phyloP scores from a whole-genome alignment of 2,888 invertebrate species.

The Nipponacmea schrenckii region DNA sequence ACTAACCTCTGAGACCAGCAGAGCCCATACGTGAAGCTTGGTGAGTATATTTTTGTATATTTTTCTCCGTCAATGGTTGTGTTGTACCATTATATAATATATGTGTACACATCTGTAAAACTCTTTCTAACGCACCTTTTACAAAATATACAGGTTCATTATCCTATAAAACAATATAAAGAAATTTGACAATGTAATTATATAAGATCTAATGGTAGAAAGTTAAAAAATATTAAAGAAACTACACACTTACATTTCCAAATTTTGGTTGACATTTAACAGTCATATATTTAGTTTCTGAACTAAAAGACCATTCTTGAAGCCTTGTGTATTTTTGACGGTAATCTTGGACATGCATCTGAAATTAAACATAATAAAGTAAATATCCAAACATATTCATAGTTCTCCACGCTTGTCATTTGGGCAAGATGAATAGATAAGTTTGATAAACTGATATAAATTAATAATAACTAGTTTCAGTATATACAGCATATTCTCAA shows the following conservation, averaged over 20 bases:
- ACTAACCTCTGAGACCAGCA: slow-evolving; percentile 78
- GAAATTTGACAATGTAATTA: too few species aligned
- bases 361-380: slow-evolving; percentile 33
- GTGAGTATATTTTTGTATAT: slow-evolving; percentile 54
- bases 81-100: slow-evolving; percentile 81
- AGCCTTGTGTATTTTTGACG: slow-evolving; percentile 83
- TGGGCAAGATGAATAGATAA: neutral
- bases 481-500: too few species aligned
- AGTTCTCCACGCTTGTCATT: neutral
- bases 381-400: neutral
- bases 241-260: slow-evolving; percentile 47
- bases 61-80: slow-evolving; percentile 79
- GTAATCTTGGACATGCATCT: slow-evolving; percentile 85
- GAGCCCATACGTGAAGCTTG: slow-evolving; percentile 82
- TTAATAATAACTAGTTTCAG: too few species aligned
- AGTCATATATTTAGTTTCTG: slow-evolving; percentile 99
- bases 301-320: slow-evolving; percentile 96
- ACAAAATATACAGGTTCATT: slow-evolving; percentile 82
- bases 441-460: too few species aligned
- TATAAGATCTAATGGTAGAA: too few species aligned
- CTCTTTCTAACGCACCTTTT: slow-evolving; percentile 93
- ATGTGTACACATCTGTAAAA: slow-evolving; percentile 79
- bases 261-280: slow-evolving; percentile 84
- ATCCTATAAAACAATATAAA: slow-evolving; percentile 37
- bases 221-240: too few species aligned